These are phyloP conservation scores for Drosophila bocki DNA, from an alignment of 1,140 invertebrate genomes.

Conservation along the genomic window DNA sequence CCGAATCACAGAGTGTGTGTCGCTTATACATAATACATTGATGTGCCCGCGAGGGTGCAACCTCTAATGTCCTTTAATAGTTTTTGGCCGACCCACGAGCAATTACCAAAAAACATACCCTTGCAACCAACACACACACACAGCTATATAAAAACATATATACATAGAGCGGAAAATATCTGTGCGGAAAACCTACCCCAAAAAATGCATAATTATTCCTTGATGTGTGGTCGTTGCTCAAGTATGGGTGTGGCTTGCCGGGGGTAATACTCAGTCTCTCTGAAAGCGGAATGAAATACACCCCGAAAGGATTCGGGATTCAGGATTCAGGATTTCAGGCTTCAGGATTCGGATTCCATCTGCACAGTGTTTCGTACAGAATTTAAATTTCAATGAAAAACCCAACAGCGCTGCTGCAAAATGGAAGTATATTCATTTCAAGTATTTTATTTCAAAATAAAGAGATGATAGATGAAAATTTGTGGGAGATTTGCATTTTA, in stretches of 20 bases:
- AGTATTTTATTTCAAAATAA: conserved; percentile 5
- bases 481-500: background rate
- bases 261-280: conserved; percentile 8
- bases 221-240: conserved; percentile 69
- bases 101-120: conserved; percentile 44
- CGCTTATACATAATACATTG: conserved; percentile 35
- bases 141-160: background rate
- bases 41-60: conserved; percentile 60
- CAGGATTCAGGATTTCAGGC: background rate
- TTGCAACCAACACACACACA: background rate
- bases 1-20: conserved; percentile 29
- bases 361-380: background rate
- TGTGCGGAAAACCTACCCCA: conserved; percentile 68
- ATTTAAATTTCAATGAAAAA: conserved; percentile 14
- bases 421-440: conserved; percentile 11
- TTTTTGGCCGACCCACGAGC: conserved; percentile 54
- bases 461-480: background rate
- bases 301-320: conserved; percentile 27
- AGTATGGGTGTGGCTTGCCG: conserved; percentile 46
- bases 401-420: background rate
- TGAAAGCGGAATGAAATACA: conserved; percentile 8
- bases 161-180: conserved; percentile 14
- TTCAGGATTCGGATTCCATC: conserved; percentile 10
- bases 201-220: conserved; percentile 72
- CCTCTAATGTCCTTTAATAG: conserved; percentile 74